phyloP scores from a whole-genome alignment of 2,113 vertebrate species.

The Lamprologus tigripictilis region DNA sequence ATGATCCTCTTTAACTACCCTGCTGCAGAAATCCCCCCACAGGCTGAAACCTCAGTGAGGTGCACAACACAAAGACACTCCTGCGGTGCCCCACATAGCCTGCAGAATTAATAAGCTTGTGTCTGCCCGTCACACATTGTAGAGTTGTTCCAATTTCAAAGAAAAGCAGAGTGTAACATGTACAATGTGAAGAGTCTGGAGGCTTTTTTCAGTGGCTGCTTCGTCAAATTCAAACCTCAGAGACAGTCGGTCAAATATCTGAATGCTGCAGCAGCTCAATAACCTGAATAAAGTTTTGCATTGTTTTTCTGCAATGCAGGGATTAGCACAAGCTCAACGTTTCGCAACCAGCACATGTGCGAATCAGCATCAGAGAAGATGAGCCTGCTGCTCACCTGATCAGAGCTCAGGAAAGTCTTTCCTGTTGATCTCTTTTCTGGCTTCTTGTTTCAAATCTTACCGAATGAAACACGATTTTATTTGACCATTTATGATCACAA shows the following conservation, averaged over 20 bases:
- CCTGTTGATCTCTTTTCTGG: neutral
- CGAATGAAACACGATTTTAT: neutral
- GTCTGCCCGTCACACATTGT: neutral
- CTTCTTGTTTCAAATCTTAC: neutral
- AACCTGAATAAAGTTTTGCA: neutral
- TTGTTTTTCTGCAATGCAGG: neutral
- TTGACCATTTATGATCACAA: neutral
- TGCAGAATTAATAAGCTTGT: conserved; percentile 2
- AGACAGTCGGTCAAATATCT: neutral
- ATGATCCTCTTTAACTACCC: neutral
- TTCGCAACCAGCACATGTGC: rapidly evolving
- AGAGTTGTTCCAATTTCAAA: conserved; percentile 17
- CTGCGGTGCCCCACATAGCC: neutral
- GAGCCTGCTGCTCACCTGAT: neutral
- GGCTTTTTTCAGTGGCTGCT: conserved; percentile 9
- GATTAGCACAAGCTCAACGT: neutral
- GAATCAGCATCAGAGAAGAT: neutral
- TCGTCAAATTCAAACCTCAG: neutral
- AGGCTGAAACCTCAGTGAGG: neutral
- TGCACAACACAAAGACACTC: neutral
- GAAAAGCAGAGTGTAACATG: conserved; percentile 6
- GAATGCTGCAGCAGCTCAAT: neutral
- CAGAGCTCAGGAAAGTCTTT: neutral
- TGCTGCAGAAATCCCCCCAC: neutral
- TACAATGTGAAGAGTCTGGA: neutral